Conservation (phyloP, 1,140 invertebrate species). For the Tetramorium simillimum region DNA sequence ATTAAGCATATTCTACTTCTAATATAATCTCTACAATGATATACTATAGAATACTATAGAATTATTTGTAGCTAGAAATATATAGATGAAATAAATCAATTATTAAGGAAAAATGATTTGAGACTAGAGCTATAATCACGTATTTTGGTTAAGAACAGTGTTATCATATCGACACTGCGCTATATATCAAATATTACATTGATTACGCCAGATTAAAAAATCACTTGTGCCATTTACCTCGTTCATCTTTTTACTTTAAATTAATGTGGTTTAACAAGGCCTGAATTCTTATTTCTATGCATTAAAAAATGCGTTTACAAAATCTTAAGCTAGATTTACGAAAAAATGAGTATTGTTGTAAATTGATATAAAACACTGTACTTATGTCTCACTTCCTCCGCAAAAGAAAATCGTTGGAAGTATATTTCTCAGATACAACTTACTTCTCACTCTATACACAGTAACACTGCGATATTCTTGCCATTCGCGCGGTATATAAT, state of each 20-base stretch:
- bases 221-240: conserved; percentile 2
- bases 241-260: conserved; percentile 16
- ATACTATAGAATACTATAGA: conserved; percentile 58
- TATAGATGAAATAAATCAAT: conserved; percentile 30
- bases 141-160: conserved; percentile 64
- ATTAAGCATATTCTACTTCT: conserved; percentile 56
- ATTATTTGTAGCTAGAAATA: conserved; percentile 59
- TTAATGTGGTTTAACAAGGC: conserved; percentile 54
- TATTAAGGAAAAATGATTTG: conserved; percentile 71
- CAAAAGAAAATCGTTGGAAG: conserved; percentile 59
- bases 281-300: conserved; percentile 50
- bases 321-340: conserved; percentile 48
- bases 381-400: conserved; percentile 37
- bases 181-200: conserved; percentile 37
- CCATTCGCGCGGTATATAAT: conserved; percentile 45
- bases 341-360: conserved; percentile 60
- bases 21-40: conserved; percentile 54
- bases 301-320: conserved; percentile 57
- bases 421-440: conserved; percentile 59
- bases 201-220: conserved; percentile 36
- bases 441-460: conserved; percentile 52
- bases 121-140: conserved; percentile 82
- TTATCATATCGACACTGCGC: conserved; percentile 33
- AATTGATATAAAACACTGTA: conserved; percentile 61
- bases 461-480: conserved; percentile 62